Base-by-base conservation (phyloP, 2,888 invertebrate genomes). In the Hyposoter dolosus region DNA sequence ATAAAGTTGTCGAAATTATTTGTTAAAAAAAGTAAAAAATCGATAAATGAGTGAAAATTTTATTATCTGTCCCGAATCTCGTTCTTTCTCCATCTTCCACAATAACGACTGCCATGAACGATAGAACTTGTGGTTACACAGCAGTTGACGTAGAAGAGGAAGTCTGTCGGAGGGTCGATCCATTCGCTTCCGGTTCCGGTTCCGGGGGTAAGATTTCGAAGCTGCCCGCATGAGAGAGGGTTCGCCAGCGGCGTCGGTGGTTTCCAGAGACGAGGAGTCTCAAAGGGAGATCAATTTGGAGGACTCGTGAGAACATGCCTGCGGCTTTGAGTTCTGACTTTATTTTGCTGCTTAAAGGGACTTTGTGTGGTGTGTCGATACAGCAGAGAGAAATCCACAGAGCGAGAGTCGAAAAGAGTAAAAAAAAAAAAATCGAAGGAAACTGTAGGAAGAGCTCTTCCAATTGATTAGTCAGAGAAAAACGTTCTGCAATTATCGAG, bases 201-300 rank as follows among this genome's bases (percentile, higher is more conserved):
- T 88, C 88, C 86, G 79, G 76, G 82, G 76, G 82, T 43, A 72
- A 60, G 60, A 74, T 74, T 82, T 81, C 84, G 88, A 87, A 28
- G 1, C 28, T 3, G 82, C 84, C 86, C 82, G 60, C 78, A 79
- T 66, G 72, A 40, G 71, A 66, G 74, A 53, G 66, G 47, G 78
- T 66, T 74, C 28, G 74, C 80, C 82, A 28, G 45, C 43, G 80
- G 75, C 80, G 72, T 56, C 75, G 60, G 35, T 23, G 78, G 81
- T 83, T 77, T 68, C 80, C 68, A 50, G 68, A 50, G 43, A 17
- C 32, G 65, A 53, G 72, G 65, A 72, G 53, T 87, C 88, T 87
- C 88, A 88, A 88, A 85, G 88, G 17, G 45, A 85, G 88, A 90
- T 89, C 88, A 90, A 90, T 89, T 89, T 88, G 82, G 76, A 84